These are phyloP conservation scores for Planococcus citri DNA, from an alignment of 1,140 invertebrate genomes.

Conservation along the genomic window DNA sequence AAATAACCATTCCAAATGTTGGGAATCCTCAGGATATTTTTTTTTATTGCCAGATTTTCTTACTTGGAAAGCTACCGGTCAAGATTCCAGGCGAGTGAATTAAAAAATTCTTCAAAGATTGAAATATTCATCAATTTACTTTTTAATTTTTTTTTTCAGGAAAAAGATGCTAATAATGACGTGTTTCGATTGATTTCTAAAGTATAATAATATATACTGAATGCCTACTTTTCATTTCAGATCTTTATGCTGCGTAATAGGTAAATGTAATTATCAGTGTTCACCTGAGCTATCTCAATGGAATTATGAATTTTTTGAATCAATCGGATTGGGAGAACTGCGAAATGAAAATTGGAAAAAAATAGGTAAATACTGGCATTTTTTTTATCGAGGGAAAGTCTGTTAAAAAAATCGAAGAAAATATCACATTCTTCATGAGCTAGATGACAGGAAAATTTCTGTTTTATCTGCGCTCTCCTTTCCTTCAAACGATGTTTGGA, in stretches of 20 bases:
- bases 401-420: no score
- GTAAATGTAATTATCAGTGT: constrained; percentile 79
- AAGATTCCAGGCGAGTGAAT: constrained; percentile 44
- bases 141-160: no score
- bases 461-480: no score
- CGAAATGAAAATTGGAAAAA: constrained; percentile 50
- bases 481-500: no score
- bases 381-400: no score
- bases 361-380: constrained; percentile 47
- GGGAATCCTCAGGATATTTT: constrained; percentile 54
- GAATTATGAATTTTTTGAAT: constrained; percentile 58
- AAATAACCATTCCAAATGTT: constrained; percentile 50
- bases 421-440: no score
- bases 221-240: constrained; percentile 36
- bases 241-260: constrained; percentile 81
- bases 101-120: no score
- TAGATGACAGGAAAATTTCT: no score
- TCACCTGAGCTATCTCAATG: constrained; percentile 43
- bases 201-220: no score
- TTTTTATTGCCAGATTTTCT: constrained; percentile 92
- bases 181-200: neutral
- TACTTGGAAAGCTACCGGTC: constrained; percentile 79
- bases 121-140: no score
- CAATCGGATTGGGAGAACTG: constrained; percentile 68
- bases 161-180: neutral